Percentiles rank a stretch among this genome's conserved stretches.
Conservation (phyloP, 2,797 vertebrate genomes). For the Dipus sagitta region DNA sequence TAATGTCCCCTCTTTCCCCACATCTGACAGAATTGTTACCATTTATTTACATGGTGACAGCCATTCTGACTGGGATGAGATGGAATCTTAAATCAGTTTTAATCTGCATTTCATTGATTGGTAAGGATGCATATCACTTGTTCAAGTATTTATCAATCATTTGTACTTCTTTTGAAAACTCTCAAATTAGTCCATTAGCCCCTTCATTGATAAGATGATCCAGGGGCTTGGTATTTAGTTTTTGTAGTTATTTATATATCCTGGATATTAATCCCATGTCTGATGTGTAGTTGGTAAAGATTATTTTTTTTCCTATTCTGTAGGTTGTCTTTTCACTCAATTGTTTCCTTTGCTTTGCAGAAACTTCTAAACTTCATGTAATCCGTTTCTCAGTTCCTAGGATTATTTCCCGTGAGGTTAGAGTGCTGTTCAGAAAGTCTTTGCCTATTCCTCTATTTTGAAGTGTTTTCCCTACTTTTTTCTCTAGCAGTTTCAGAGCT, state of each 20-base stretch:
- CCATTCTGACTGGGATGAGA: neutral
- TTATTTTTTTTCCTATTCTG: neutral
- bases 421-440: too few relatives aligned
- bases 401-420: too few relatives aligned
- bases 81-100: neutral
- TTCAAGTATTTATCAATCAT: neutral
- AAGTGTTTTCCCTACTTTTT: too few relatives aligned
- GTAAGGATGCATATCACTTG: neutral
- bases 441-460: too few relatives aligned
- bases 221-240: neutral
- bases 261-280: neutral
- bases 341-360: too few relatives aligned
- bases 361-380: too few relatives aligned
- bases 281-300: neutral
- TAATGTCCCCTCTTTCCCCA: neutral
- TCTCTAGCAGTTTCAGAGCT: too few relatives aligned
- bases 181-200: neutral
- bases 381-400: too few relatives aligned
- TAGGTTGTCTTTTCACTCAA: neutral
- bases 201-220: neutral
- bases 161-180: neutral
- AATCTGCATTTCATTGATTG: neutral
- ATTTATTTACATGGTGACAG: neutral
- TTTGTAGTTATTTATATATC: neutral
- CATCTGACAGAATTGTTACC: neutral